phyloP scores from a whole-genome alignment of 1,140 invertebrate species.

The Batillaria attramentaria region DNA sequence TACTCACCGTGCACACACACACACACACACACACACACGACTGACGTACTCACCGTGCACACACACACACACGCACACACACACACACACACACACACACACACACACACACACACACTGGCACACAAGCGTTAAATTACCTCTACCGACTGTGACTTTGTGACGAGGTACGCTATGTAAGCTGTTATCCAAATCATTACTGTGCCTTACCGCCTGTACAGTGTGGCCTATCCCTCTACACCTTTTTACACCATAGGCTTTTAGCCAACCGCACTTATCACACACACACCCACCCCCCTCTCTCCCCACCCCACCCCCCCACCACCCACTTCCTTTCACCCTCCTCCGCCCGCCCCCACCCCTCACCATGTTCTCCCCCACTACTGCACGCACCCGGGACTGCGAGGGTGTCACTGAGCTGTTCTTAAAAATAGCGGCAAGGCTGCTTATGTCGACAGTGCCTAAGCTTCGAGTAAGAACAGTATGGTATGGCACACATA shows the following conservation, averaged over 20 bases:
- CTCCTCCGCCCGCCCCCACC: neutral
- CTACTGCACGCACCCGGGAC: neutral
- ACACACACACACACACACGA: conserved; percentile 1
- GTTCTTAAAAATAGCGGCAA: neutral
- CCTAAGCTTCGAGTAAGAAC: neutral
- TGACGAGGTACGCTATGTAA: no score
- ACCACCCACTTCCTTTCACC: neutral
- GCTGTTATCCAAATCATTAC: no score
- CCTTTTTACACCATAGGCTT: neutral
- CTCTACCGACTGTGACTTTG: neutral
- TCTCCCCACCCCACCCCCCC: neutral
- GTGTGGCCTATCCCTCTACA: no score
- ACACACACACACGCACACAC: neutral
- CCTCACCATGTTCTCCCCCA: neutral
- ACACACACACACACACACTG: neutral
- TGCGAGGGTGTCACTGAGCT: neutral
- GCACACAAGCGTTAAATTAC: neutral
- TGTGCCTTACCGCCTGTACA: no score
- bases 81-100: conserved; percentile 7
- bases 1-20: neutral
- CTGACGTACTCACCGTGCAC: neutral
- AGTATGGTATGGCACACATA: neutral
- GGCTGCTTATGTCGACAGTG: neutral
- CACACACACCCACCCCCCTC: neutral
- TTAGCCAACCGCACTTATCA: neutral